Evolutionary conservation across 2,113 vertebrate species (phyloP).

Genomic region (Erythrocercus mccallii): DNA sequence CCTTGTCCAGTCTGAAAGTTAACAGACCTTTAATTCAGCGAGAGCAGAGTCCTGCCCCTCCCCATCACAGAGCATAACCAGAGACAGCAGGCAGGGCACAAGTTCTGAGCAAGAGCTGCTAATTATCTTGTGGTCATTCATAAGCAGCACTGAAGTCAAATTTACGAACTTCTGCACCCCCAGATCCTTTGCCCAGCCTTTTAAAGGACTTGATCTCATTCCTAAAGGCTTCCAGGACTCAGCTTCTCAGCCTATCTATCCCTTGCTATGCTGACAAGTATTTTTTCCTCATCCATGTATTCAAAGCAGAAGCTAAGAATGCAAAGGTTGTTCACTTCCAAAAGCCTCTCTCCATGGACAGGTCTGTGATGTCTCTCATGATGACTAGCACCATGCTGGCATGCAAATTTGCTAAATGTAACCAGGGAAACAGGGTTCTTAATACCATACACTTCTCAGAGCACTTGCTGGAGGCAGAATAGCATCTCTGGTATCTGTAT

Average conservation of each 20-base stretch:
- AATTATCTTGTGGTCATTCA: neutral
- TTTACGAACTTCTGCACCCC: neutral
- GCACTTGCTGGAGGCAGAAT: constrained; percentile 2
- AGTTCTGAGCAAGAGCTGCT: neutral
- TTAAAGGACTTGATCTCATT: neutral
- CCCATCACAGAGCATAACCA: neutral
- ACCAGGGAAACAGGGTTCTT: constrained; percentile 47
- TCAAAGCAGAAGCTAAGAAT: constrained; percentile 4
- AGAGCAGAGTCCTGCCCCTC: neutral
- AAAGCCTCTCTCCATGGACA: neutral
- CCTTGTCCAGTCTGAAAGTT: neutral
- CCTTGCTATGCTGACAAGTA: neutral
- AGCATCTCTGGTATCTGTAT: neutral
- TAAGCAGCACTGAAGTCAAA: neutral
- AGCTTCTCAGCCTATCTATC: neutral
- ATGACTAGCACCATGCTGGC: constrained; percentile 5
- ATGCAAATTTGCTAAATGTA: constrained; percentile 54
- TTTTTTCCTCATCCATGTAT: neutral
- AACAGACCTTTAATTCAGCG: neutral
- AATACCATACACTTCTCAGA: neutral
- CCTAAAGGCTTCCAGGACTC: neutral
- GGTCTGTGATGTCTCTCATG: neutral
- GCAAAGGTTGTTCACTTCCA: constrained; percentile 33
- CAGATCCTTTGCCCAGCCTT: neutral
- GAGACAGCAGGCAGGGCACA: neutral